A percentile compares a stretch with the other conserved stretches of the same genome.
phyloP scores from a whole-genome alignment of 1,140 invertebrate genomes.

The Aphelenchoides avenae region DNA sequence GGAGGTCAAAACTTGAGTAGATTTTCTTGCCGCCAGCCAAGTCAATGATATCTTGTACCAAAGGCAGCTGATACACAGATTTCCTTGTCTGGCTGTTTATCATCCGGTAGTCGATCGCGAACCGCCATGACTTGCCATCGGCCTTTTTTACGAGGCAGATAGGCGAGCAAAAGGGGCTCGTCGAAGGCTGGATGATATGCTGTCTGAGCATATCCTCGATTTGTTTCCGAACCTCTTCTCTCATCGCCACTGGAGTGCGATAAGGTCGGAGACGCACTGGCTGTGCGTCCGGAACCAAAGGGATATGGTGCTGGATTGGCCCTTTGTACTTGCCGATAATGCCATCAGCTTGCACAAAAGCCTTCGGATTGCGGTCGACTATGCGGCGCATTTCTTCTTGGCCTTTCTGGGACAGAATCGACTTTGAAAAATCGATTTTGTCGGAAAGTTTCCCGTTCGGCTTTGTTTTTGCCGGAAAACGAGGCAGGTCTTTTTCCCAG shows the following conservation, averaged over 20 bases:
- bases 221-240: constrained; percentile 24
- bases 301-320: constrained; percentile 4
- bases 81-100: constrained; percentile 8
- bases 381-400: neutral
- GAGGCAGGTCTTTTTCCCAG: constrained; percentile 7
- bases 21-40: constrained; percentile 1
- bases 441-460: neutral
- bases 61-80: constrained; percentile 9
- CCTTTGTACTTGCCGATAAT: constrained; percentile 24
- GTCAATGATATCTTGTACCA: constrained; percentile 9
- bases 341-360: constrained; percentile 2
- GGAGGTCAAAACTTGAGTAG: constrained; percentile 7
- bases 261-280: constrained; percentile 2
- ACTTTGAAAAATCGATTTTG: neutral
- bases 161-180: constrained; percentile 8
- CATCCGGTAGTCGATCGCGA: constrained; percentile 24
- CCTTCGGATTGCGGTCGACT: neutral
- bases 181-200: constrained; percentile 23
- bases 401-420: neutral
- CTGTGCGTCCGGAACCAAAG: neutral
- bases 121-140: constrained; percentile 16
- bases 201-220: constrained; percentile 26
- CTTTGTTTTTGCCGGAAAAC: no score
- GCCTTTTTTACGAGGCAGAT: constrained; percentile 30
- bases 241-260: constrained; percentile 10